Evolutionary conservation across 53 echinoderm and acorn worm genomes (phyloP), one percentile per base, ranked within the genome.

Genomic region (Astropecten irregularis): DNA sequence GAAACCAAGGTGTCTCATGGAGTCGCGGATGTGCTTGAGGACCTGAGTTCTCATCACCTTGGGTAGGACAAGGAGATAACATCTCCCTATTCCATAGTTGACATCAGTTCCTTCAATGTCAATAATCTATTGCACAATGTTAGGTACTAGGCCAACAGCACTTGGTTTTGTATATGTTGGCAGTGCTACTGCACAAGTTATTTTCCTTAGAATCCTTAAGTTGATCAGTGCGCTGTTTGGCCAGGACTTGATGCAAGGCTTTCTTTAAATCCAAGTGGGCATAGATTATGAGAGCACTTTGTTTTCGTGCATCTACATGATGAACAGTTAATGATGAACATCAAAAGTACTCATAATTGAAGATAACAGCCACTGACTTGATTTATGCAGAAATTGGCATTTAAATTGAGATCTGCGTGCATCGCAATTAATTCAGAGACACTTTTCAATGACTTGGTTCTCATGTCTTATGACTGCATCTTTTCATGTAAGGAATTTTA

Each of bases 341-440:
- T n/a, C 52, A 52, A 72, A 72, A 6, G 72, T 72, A 53, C 72
- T 72, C 18, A 52, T 72, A 28, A 72, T 16, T 19, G 72, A 72
- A 15, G 72, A 27, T 35, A 72, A 72, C 26, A 72, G 72, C 72
- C 72, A 72, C 16, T 48, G 51, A 26, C 48, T 51, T 51, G 72
- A 52, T 25, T 53, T 23, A 19, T 31, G 34, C 53, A 72, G 34
- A 32, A 72, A 19, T 72, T 51, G 8, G 13, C 31, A 72, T 53
- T 48, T 21, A 72, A 19, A 33, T 51, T 27, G 10, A 69, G 69
- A 32, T 69, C 72, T 52, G 51, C 48, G 33, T 52, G 38, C 6
- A 51, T 36, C 32, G 30, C 8, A 13, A 72, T 22, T 3, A 32
- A 35, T 19, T 0, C 15, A 7, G 10, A 2, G 34, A 53, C 22